These are phyloP conservation scores for Epinephelus fuscoguttatus DNA, from an alignment of 2,113 vertebrate genomes.

Conservation along the genomic window DNA sequence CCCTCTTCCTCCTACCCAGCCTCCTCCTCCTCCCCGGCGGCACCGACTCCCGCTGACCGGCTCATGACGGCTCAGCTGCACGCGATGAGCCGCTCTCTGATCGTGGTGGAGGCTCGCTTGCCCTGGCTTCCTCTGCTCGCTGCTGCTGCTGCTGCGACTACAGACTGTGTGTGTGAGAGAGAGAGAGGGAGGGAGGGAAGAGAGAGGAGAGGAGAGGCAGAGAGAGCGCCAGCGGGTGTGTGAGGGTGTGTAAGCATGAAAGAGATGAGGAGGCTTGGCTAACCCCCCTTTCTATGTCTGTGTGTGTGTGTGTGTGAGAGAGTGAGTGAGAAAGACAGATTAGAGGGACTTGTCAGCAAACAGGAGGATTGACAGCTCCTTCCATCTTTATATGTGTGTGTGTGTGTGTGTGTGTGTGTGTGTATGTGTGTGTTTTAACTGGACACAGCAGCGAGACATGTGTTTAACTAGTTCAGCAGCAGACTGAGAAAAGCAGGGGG, in stretches of 20 bases:
- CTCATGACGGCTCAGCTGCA: conserved; percentile 65
- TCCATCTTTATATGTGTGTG: neutral
- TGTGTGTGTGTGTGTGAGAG: neutral
- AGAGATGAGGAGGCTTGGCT: conserved; percentile 23
- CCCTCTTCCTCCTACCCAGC: conserved; percentile 60
- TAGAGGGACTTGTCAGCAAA: neutral
- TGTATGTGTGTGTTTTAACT: conserved; percentile 3
- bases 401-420: neutral
- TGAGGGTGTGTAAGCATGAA: conserved; percentile 27
- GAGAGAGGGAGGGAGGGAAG: neutral
- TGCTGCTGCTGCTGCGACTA: conserved; percentile 25
- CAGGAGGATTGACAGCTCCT: neutral
- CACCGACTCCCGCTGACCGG: conserved; percentile 58
- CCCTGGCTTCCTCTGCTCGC: conserved; percentile 17
- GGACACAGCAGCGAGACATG: neutral
- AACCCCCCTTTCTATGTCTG: neutral
- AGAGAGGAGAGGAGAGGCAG: neutral
- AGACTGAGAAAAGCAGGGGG: neutral
- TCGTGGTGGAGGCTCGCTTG: conserved; percentile 13
- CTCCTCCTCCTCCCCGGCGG: conserved; percentile 74
- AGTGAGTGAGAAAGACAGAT: neutral
- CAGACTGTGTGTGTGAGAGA: neutral
- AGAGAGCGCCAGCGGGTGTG: neutral
- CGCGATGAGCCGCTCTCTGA: conserved; percentile 47
- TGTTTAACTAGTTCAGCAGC: neutral